Evolutionary conservation across 2,888 invertebrate species (phyloP).

Genomic region (Ischnus inquisitorius): DNA sequence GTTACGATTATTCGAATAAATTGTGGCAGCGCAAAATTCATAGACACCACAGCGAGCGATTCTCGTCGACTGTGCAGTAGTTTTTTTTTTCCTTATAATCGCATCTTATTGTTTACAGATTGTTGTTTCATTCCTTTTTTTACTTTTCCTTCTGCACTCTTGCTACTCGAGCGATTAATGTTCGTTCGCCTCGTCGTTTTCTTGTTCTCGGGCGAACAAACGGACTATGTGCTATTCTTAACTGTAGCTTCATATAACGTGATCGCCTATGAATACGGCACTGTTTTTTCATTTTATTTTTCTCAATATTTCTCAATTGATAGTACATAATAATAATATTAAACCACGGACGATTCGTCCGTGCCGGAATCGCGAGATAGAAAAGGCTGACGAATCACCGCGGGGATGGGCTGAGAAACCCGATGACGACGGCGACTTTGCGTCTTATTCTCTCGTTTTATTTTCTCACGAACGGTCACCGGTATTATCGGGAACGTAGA

Average conservation of each 20-base stretch:
- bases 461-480: constrained; percentile 24
- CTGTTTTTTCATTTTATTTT: constrained; percentile 7
- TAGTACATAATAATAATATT: constrained; percentile 46
- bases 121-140: constrained; percentile 23
- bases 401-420: neutral
- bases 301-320: neutral
- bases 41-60: constrained; percentile 44
- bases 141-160: neutral
- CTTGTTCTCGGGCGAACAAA: constrained; percentile 10
- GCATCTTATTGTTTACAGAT: constrained; percentile 1
- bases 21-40: constrained; percentile 53
- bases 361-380: constrained; percentile 41
- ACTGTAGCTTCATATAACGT: constrained; percentile 21
- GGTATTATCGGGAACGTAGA: constrained; percentile 31
- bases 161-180: constrained; percentile 6
- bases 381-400: constrained; percentile 36
- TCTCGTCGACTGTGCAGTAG: constrained; percentile 10
- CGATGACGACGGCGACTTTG: constrained; percentile 19
- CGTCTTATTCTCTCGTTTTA: neutral
- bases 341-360: constrained; percentile 39
- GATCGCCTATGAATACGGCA: constrained; percentile 41
- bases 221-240: constrained; percentile 31
- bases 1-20: constrained; percentile 49
- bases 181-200: constrained; percentile 3
- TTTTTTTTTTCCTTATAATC: neutral